Conservation (phyloP, 2,113 vertebrate genomes). For the Scomber colias region DNA sequence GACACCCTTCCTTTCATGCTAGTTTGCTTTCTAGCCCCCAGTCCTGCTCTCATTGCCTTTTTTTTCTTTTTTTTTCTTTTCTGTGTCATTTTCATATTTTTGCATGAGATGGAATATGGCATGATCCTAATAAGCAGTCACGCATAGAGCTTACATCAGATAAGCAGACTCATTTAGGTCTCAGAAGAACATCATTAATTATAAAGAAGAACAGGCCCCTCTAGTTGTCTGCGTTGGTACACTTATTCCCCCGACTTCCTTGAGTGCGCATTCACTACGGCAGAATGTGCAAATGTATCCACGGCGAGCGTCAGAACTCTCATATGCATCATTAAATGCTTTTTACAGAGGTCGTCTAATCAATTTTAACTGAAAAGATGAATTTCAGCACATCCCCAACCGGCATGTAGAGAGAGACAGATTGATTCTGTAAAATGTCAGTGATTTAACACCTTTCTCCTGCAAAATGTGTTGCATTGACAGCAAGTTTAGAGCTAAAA, state of each 20-base stretch:
- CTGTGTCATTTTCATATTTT: constrained; percentile 27
- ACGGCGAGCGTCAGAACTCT: constrained; percentile 10
- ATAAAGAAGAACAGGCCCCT: constrained; percentile 29
- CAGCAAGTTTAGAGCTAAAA: background rate
- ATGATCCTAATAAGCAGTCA: constrained; percentile 52
- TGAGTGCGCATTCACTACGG: background rate
- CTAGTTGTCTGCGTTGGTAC: constrained; percentile 37
- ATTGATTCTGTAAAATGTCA: constrained; percentile 39
- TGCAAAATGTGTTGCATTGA: background rate
- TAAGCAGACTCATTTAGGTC: constrained; percentile 58
- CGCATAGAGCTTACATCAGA: constrained; percentile 49
- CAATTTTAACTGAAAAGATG: constrained; percentile 34
- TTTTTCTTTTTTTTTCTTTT: too few relatives aligned
- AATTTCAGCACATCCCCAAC: constrained; percentile 18
- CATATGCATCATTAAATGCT: constrained; percentile 40
- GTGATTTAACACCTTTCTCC: constrained; percentile 6
- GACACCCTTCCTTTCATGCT: background rate
- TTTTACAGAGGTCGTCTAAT: constrained; percentile 28
- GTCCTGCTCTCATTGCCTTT: background rate
- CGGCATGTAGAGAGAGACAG: constrained; percentile 7
- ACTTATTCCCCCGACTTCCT: constrained; percentile 30
- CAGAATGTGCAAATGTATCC: constrained; percentile 33
- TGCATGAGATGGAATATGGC: constrained; percentile 21
- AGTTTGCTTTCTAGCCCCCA: background rate
- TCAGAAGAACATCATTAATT: constrained; percentile 59